Evolutionary conservation across 2,888 invertebrate genomes (phyloP), one percentile per base, ranked within the genome.

Genomic region (Chydorus sphaericus): DNA sequence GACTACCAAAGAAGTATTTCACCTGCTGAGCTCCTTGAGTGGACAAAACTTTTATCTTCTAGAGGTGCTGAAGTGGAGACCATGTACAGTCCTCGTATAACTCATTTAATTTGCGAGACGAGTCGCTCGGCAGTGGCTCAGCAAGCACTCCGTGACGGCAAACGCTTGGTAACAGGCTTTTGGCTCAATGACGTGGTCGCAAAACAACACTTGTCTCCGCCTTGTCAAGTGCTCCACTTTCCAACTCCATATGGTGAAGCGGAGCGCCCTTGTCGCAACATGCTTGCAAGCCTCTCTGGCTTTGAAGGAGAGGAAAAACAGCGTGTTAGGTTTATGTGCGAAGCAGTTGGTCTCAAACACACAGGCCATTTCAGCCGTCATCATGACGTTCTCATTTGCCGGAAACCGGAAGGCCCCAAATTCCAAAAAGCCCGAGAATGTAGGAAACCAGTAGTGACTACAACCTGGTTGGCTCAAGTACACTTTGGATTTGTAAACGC

Each of bases 101-200:
- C 96, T 1, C 96, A 96, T 70, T 83, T 96, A 33, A 73, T 97
- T 31, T 90, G 92, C 66, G 84, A 89, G 64, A 88, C 89, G 16
- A 92, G 92, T 71, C 80, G 85, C 23, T 89, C 90, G 67, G 88
- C 91, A 20, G 83, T 87, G 52, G 92, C 91, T 11, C 87, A 89
- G 78, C 88, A 92, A 68, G 80, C 75, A 2, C 61, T 77, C 49
- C 70, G 78, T 38, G 82, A 82, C 63, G 76, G 78, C 31, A 80
- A 81, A 62, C 74, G 83, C 26, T 80, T 88, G 63, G 84, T 91
- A 2, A 89, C 88, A 8, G 81, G 86, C 1, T 82, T 83, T 67
- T 92, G 91, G 91, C 74, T 98, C 31, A 91, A 87, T 58, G 97
- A 98, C 70, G 85, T 90, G 5, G 80, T 97, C 65, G 69, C 80